A percentile compares a stretch with the other conserved stretches of the same genome.
Evolutionary conservation across 1,140 invertebrate species (phyloP).

Genomic region (Steinernema khuongi): DNA sequence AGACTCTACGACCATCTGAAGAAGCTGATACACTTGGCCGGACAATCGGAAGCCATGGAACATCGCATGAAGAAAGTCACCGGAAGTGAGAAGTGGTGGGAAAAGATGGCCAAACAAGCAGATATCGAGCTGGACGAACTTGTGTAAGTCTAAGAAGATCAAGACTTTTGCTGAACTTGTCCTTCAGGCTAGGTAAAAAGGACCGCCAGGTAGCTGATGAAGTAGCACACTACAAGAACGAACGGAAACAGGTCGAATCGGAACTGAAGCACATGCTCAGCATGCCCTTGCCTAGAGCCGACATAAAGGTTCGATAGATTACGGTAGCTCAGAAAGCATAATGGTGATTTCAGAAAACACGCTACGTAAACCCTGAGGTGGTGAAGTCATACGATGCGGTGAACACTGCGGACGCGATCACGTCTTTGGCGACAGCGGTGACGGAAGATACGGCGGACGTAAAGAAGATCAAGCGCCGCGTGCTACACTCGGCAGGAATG

Average conservation of each 20-base stretch:
- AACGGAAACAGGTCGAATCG: not conserved
- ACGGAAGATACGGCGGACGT: not conserved
- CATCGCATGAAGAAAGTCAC: not conserved
- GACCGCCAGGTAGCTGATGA: not conserved
- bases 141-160: not conserved
- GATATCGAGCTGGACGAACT: not conserved
- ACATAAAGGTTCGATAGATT: not conserved
- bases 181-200: not conserved
- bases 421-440: not conserved
- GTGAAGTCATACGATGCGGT: not conserved
- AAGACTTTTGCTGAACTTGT: not conserved
- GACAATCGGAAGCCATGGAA: slow-evolving; percentile 1
- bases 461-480: slow-evolving; percentile 1
- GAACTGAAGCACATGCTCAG: not conserved
- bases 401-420: not conserved
- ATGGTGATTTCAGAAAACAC: not conserved
- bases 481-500: not conserved
- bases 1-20: not conserved
- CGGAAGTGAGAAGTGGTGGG: slow-evolving; percentile 4
- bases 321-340: not conserved
- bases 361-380: not conserved
- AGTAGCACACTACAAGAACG: not conserved
- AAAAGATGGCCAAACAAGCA: not conserved
- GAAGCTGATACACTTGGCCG: not conserved
- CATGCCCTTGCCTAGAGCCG: not conserved